A percentile compares a stretch with the other conserved stretches of the same genome.
Evolutionary conservation across 2,113 vertebrate species (phyloP).

Genomic region (Megalops atlanticus): DNA sequence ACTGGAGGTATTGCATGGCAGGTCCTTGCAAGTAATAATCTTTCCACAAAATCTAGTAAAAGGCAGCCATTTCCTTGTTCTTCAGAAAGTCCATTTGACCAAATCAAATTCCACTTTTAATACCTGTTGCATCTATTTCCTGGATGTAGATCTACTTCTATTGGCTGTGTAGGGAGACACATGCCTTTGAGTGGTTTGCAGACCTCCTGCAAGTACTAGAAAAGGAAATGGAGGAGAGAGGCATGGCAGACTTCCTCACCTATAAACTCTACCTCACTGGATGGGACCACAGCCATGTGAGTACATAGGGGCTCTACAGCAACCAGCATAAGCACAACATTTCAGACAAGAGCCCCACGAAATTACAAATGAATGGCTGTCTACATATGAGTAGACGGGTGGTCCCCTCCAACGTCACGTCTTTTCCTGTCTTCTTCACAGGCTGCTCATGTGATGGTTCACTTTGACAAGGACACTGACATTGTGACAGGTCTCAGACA

Average conservation of each 20-base stretch:
- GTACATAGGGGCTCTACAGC: conserved; percentile 34
- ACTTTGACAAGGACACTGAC: conserved; percentile 74
- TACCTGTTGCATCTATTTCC: conserved; percentile 38
- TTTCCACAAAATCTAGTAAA: too few relatives aligned
- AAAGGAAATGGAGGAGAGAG: conserved; percentile 83
- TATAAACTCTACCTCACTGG: conserved; percentile 87
- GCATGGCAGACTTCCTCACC: conserved; percentile 83
- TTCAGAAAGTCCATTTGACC: too few relatives aligned
- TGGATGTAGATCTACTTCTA: conserved; percentile 89
- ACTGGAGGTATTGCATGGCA: too few relatives aligned
- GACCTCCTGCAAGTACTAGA: conserved; percentile 85
- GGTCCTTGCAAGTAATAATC: too few relatives aligned
- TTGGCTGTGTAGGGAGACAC: conserved; percentile 89
- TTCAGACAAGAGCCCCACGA: too few relatives aligned
- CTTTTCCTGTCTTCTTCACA: conserved; percentile 35
- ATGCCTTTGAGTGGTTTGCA: conserved; percentile 89
- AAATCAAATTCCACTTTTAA: too few relatives aligned
- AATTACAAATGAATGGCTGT: too few relatives aligned
- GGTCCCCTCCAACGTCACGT: too few relatives aligned
- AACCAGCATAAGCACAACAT: too few relatives aligned
- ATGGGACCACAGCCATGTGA: conserved; percentile 82
- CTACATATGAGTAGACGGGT: too few relatives aligned
- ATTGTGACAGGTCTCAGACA: conserved; percentile 85
- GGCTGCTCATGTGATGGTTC: conserved; percentile 70
- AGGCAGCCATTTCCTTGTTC: background rate